Conservation (phyloP, 2,113 vertebrate genomes). For the Cyprinodon variegatus region DNA sequence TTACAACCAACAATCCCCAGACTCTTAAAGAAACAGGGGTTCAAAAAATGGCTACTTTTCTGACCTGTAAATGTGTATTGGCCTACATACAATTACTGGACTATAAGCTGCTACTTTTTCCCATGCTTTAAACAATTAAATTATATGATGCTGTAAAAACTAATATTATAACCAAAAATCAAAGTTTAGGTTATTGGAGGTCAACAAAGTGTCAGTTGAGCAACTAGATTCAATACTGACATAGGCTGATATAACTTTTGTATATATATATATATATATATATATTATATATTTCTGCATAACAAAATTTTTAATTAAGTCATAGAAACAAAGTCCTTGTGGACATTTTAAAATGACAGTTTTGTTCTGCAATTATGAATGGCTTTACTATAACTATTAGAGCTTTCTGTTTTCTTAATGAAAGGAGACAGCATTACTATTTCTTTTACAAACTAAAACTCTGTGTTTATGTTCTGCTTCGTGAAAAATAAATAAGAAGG, state of each 20-base stretch:
- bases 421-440: constrained; percentile 8
- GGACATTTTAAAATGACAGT: background rate
- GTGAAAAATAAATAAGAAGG: constrained; percentile 11
- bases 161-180: background rate
- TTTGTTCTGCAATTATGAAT: background rate
- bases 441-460: constrained; percentile 3
- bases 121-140: background rate
- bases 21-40: no score
- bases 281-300: background rate
- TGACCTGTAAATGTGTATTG: no score
- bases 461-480: background rate
- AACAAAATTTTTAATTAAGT: background rate
- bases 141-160: background rate
- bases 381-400: constrained; percentile 5
- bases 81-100: no score
- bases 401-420: constrained; percentile 8
- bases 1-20: no score
- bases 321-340: background rate
- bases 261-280: no score
- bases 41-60: no score
- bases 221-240: background rate
- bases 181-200: background rate
- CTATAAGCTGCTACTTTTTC: no score
- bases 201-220: background rate
- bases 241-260: background rate